These are phyloP conservation scores for Limnephilus auricula DNA, from an alignment of 2,888 invertebrate species.

Conservation along the genomic window DNA sequence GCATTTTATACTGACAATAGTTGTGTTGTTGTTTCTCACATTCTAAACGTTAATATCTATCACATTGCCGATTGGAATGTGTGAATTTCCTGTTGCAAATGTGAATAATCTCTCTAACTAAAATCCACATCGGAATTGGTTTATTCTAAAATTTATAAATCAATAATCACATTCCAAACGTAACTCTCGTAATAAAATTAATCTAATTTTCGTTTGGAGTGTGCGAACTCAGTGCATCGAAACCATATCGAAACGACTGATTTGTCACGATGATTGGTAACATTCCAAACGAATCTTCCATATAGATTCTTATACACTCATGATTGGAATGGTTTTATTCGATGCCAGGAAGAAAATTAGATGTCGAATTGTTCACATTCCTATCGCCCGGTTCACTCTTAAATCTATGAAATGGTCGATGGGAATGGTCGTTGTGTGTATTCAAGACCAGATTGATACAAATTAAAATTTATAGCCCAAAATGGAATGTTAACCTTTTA, in stretches of 20 bases:
- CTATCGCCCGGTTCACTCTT: background rate
- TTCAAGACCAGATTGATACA: background rate
- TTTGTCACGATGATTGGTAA: background rate
- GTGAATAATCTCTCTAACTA: background rate
- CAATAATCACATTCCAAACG: background rate
- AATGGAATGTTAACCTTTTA: conserved; percentile 46
- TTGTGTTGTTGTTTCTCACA: background rate
- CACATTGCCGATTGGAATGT: background rate
- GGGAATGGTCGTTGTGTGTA: background rate
- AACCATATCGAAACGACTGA: background rate
- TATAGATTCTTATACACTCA: background rate
- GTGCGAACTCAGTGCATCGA: background rate
- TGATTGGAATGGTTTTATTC: background rate
- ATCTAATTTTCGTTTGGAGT: background rate
- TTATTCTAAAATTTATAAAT: background rate
- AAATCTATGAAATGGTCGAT: background rate
- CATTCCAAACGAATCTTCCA: background rate
- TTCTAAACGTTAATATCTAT: background rate
- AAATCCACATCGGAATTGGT: background rate
- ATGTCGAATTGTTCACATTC: conserved; percentile 13
- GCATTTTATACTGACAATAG: background rate
- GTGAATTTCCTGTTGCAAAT: background rate
- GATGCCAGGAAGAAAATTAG: background rate
- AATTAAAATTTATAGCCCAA: conserved; percentile 32
- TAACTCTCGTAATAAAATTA: background rate